Evolutionary conservation across 1,140 invertebrate species (phyloP), one percentile per base, ranked within the genome.

Genomic region (Calliopsis andreniformis): DNA sequence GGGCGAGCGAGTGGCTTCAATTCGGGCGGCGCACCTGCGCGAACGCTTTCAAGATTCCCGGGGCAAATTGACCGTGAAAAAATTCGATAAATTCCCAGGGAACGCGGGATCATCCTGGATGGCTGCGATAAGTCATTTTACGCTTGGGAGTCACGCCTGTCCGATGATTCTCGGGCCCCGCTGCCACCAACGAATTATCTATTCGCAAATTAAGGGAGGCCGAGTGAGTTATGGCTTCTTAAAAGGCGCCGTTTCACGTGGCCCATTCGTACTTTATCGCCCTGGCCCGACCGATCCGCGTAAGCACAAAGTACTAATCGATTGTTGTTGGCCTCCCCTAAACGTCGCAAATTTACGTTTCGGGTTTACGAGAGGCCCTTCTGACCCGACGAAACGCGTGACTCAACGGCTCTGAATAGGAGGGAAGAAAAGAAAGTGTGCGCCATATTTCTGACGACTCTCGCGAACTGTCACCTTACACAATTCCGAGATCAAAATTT

Each of bases 301-400:
- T 76, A 63, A 84, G 78, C 68, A 69, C 79, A 75, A 76, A 81
- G 79, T 86, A 87, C 87, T 86, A 88, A 85, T 87, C 86, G 85
- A 88, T 84, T 83, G 83, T 78, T 79, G 35, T 39, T 39, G 64
- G 78, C 70, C 73, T 56, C 45, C 56, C 59, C 75, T 76, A 77
- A 87, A 82, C 78, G 78, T 75, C 79, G 84, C 85, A 88, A 89
- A 89, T 89, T 85, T 88, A 86, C 80, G 83, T 78, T 71, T 79
- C 67, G 61, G 35, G 76, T 86, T 88, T 87, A 87, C 83, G 86
- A 86, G 84, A 72, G 47, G 61, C n/a, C 16, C 10, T 43, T n/a
- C n/a, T 12, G 61, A 20, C 30, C 49, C 47, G 18, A 71, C 43
- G n/a, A 49, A 80, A 80, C 63, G 12, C 62, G 16, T 42, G 28